Evolutionary conservation across 2,888 invertebrate genomes (phyloP), one percentile per base, ranked within the genome.

Genomic region (Dorcus hopei): DNA sequence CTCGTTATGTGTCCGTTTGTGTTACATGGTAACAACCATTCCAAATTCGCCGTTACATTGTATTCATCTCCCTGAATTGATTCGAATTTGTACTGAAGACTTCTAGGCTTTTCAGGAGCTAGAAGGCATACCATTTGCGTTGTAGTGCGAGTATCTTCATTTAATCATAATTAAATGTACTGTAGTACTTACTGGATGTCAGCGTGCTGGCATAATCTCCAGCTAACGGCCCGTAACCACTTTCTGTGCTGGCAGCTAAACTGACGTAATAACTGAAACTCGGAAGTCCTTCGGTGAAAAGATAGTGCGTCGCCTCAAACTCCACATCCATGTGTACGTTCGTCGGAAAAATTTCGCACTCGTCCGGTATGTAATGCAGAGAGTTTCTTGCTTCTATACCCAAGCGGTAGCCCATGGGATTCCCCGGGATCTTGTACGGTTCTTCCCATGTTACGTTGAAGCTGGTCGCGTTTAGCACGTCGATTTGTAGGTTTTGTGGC

Each of bases 11-110:
- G 56, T 49, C 71, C 72, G 45, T 72, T 70, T 11, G 67, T 66
- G 26, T 67, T 58, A 54, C 72, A 72, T 3, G 72, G 71, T 39
- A 60, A 58, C 5, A 48, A 43, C 68, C 70, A 72, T 19, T 52
- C 54, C 23, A 69, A 9, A 4, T 43, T 52, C 1, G 63, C 49
- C n/a, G 43, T 53, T 6, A 62, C 62, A 5, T 61, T 43, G 41
- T 67, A 62, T n/a, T 38, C 45, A 8, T 53, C 59, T 7, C 11
- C 42, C 8, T 45, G 8, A 14, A 38, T 23, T 23, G 53, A 53
- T 3, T 42, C 33, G 33, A 59, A n/a, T 8, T 16, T 19, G 8
- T 50, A 45, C 41, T 45, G 9, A 11, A 70, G 54, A 40, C 65
- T 56, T 52, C 52, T 41, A 23, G 66, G 65, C 47, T 56, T 54